phyloP scores from a whole-genome alignment of 1,140 invertebrate genomes.

The Dendrolimus kikuchii region DNA sequence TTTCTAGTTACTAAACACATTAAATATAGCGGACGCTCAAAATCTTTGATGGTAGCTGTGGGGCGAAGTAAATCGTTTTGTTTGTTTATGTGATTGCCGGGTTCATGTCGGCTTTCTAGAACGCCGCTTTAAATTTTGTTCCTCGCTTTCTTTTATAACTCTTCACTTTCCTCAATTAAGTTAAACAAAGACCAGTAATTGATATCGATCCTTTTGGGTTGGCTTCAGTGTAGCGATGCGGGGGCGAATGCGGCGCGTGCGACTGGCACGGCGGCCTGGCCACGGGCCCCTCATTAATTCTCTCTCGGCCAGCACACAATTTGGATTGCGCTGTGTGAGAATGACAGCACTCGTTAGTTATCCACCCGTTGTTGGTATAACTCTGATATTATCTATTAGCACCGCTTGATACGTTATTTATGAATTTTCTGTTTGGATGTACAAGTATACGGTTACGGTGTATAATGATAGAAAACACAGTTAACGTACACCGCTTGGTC shows the following conservation, averaged over 20 bases:
- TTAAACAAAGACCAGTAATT: too few species aligned
- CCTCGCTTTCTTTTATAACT: slow-evolving; percentile 9
- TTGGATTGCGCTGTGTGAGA: slow-evolving; percentile 35
- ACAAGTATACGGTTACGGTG: neutral
- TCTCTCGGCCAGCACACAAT: slow-evolving; percentile 35
- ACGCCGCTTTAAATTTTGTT: slow-evolving; percentile 14
- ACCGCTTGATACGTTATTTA: slow-evolving; percentile 18
- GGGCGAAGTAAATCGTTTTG: slow-evolving; percentile 14
- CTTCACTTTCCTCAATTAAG: too few species aligned
- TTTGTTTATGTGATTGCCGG: slow-evolving; percentile 25
- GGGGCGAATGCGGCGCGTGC: slow-evolving; percentile 16
- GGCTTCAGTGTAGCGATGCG: slow-evolving; percentile 8
- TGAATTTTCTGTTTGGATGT: slow-evolving; percentile 2
- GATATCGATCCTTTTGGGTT: neutral
- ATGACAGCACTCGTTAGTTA: slow-evolving; percentile 57
- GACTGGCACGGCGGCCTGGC: slow-evolving; percentile 15
- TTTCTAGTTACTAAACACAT: too few species aligned
- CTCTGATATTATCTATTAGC: slow-evolving; percentile 28
- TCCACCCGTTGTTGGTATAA: slow-evolving; percentile 35
- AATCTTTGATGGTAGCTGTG: slow-evolving; percentile 5
- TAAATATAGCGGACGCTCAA: too few species aligned
- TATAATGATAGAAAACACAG: neutral
- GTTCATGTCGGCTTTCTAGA: slow-evolving; percentile 18
- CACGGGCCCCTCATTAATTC: slow-evolving; percentile 41
- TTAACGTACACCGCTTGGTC: slow-evolving; percentile 1